Base-by-base conservation (phyloP, 2,797 vertebrate genomes). In the Anguilla obscura region DNA sequence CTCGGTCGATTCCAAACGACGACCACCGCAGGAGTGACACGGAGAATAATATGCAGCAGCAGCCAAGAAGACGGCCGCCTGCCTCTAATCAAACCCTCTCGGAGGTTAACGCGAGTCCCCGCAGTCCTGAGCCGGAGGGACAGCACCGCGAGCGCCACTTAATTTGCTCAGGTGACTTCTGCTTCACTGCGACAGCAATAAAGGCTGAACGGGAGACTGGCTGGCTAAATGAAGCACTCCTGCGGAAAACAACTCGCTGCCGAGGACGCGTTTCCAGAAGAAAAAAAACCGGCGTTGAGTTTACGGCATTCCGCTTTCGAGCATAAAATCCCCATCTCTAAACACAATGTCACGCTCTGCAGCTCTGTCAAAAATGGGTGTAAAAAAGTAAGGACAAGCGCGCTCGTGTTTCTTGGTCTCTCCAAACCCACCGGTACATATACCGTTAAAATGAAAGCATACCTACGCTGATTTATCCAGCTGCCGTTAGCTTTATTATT, bases 11-110 rank as follows among this genome's bases (percentile, higher is more conserved):
- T 66, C 30, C 27, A 33, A 16, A 40, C 18, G 21, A 50, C 24
- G 74, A 3, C 45, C 45, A 21, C 90, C 84, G 88, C 90, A 90
- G 71, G 63, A 90, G 90, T 90, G 87, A 92, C 40, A 84, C 87
- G 71, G 80, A 36, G 79, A 30, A 36, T 79, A 80, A 87, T 87
- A 6, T 60, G 86, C 48, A 5, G 21, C 27, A 76, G 54, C 52
- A 80, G 54, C 27, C 21, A 45, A 58, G 83, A 30, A 18, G 18
- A 6, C 16, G 84, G 83, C 83, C 63, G 85, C 21, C 87, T 79
- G 87, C 89, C 86, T 87, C 69, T 63, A 82, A 88, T 88, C 88
- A 83, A 89, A 71, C 36, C 36, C 66, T 87, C 90, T 84, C 89
- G 6, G 86, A 86, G 33, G 85, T 86, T 80, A 88, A 90, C 54